A percentile compares a stretch with the other conserved stretches of the same genome.
These are phyloP conservation scores for Zeus faber DNA, from an alignment of 2,113 vertebrate species.

Conservation along the genomic window DNA sequence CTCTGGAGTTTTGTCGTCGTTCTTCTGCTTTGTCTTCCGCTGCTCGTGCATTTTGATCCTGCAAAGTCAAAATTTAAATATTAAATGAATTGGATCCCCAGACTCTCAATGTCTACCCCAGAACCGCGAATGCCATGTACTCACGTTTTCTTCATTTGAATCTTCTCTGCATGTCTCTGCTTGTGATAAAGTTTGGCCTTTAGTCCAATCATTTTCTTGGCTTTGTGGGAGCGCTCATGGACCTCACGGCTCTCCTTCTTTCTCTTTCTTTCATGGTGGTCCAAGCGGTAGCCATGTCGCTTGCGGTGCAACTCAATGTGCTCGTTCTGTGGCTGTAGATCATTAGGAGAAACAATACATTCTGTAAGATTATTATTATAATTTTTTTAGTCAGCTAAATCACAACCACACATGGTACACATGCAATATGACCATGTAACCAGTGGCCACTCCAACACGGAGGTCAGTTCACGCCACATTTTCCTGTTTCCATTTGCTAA, in stretches of 20 bases:
- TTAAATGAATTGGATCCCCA: too few species aligned
- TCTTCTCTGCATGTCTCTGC: constrained; percentile 95
- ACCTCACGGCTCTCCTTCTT: constrained; percentile 96
- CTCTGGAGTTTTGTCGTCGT: constrained; percentile 92
- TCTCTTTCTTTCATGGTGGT: constrained; percentile 92
- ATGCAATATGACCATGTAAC: too few species aligned
- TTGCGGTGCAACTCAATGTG: constrained; percentile 95
- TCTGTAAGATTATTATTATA: neutral
- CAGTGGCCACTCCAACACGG: too few species aligned
- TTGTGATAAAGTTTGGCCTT: constrained; percentile 98
- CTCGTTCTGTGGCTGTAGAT: constrained; percentile 91
- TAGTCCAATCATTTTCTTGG: constrained; percentile 93
- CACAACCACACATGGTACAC: too few species aligned
- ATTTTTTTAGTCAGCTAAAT: too few species aligned
- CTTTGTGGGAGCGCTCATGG: constrained; percentile 92
- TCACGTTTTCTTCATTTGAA: constrained; percentile 99
- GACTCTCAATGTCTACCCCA: too few species aligned
- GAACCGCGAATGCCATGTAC: too few species aligned
- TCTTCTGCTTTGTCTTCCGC: constrained; percentile 92
- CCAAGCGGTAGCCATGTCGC: constrained; percentile 92
- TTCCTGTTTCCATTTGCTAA: too few species aligned
- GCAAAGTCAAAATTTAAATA: constrained; percentile 14
- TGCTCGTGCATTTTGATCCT: constrained; percentile 99
- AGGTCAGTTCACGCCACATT: too few species aligned
- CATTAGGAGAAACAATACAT: neutral